Evolutionary conservation across 2,888 invertebrate genomes (phyloP).

Genomic region (Dione juno): DNA sequence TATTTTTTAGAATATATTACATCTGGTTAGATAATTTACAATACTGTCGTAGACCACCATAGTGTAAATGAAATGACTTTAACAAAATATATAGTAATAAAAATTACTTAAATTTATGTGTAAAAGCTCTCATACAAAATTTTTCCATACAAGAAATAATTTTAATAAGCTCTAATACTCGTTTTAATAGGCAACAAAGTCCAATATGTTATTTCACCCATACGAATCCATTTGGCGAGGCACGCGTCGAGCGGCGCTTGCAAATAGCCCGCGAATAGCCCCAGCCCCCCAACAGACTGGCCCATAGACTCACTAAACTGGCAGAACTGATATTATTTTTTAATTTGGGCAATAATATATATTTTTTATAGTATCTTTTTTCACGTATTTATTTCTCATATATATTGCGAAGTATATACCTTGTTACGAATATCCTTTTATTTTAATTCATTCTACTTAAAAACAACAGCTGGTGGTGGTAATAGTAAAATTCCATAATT

Average conservation of each 20-base stretch:
- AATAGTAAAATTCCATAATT: too few relatives aligned
- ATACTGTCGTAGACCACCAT: too few relatives aligned
- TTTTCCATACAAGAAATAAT: background rate
- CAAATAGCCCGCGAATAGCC: conserved; percentile 49
- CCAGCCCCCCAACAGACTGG: conserved; percentile 75
- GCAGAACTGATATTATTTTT: conserved; percentile 17
- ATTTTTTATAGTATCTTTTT: too few relatives aligned
- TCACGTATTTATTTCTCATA: background rate
- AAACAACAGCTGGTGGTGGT: too few relatives aligned
- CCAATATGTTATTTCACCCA: conserved; percentile 26
- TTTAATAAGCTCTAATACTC: background rate
- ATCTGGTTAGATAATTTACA: too few relatives aligned
- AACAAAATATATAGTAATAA: too few relatives aligned
- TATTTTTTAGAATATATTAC: too few relatives aligned
- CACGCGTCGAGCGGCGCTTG: conserved; percentile 52
- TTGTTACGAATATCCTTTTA: too few relatives aligned
- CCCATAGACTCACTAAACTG: conserved; percentile 43
- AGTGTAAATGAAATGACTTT: too few relatives aligned
- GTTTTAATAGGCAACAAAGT: conserved; percentile 4
- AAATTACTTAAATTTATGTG: too few relatives aligned
- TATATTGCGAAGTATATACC: background rate
- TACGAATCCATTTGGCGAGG: conserved; percentile 33
- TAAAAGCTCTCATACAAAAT: background rate
- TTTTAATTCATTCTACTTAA: too few relatives aligned
- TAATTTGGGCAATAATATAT: too few relatives aligned